Percentiles rank a stretch among this genome's conserved stretches.
phyloP scores from a whole-genome alignment of 2,113 vertebrate species.

The Platysteira castanea region DNA sequence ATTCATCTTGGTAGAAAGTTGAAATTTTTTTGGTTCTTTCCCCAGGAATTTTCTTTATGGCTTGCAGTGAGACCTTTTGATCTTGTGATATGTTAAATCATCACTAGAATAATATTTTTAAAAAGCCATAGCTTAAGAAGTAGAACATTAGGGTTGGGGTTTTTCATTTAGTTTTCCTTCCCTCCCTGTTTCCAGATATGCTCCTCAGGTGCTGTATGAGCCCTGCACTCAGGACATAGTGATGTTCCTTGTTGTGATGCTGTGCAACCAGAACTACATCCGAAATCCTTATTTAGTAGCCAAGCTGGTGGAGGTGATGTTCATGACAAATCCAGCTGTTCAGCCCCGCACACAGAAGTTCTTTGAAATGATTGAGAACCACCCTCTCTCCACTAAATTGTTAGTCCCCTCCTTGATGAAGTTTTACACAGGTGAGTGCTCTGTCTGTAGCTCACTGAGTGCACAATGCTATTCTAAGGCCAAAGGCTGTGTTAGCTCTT shows the following conservation, averaged over 20 bases:
- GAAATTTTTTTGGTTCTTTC: neutral
- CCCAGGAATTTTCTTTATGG: neutral
- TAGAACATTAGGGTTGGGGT: neutral
- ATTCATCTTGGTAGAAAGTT: neutral
- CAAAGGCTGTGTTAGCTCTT: neutral
- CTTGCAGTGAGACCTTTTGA: neutral
- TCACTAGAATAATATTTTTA: neutral
- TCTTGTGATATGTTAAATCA: neutral
- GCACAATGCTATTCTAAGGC: neutral
- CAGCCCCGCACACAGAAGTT: slow-evolving; percentile 97
- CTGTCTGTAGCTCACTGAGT: neutral
- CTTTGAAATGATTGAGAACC: slow-evolving; percentile 98
- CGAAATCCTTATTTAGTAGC: slow-evolving; percentile 96
- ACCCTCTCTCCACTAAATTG: slow-evolving; percentile 89
- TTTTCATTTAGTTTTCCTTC: neutral
- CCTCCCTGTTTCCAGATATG: slow-evolving; percentile 78
- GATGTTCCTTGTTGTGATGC: slow-evolving; percentile 96
- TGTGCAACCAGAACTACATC: slow-evolving; percentile 99
- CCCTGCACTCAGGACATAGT: slow-evolving; percentile 96
- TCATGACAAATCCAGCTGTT: slow-evolving; percentile 96
- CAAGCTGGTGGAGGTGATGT: slow-evolving; percentile 97
- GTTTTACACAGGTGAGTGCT: slow-evolving; percentile 91
- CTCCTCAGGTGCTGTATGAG: slow-evolving; percentile 97
- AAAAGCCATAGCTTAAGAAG: neutral
- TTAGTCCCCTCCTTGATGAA: slow-evolving; percentile 99